Evolutionary conservation across 2,113 vertebrate genomes (phyloP).

Genomic region (Talpa occidentalis): DNA sequence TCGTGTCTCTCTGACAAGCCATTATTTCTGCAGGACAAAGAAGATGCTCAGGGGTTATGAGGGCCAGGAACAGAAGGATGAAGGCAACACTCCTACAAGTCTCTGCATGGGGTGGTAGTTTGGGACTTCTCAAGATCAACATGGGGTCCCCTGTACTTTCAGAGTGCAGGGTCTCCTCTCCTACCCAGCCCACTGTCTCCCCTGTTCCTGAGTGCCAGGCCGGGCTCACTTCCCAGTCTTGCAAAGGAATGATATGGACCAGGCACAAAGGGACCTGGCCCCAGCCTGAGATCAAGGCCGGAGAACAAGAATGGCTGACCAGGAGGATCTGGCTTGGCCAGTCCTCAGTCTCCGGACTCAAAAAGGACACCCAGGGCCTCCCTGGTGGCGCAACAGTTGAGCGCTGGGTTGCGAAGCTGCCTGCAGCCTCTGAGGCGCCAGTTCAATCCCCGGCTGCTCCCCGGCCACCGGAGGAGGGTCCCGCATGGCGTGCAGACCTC

Average conservation of each 20-base stretch:
- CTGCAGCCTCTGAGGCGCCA: too few relatives aligned
- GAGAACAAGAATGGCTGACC: too few relatives aligned
- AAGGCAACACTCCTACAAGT: background rate
- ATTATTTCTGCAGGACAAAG: slow-evolving; percentile 70
- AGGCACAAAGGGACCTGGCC: background rate
- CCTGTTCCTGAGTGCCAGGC: background rate
- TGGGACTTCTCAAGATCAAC: background rate
- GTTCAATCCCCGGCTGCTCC: too few relatives aligned
- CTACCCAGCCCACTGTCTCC: background rate
- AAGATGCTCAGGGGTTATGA: background rate
- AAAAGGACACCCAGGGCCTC: background rate
- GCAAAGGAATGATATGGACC: background rate
- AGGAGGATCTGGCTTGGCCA: background rate
- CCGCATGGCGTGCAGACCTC: too few relatives aligned
- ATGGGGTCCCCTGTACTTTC: background rate
- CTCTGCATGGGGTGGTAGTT: background rate
- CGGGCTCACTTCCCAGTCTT: background rate
- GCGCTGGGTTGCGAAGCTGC: too few relatives aligned
- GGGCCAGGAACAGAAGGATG: background rate
- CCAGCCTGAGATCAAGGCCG: background rate
- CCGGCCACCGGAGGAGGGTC: too few relatives aligned
- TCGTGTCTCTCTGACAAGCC: slow-evolving; percentile 54
- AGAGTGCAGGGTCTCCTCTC: background rate
- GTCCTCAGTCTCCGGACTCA: background rate
- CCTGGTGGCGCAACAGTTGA: too few relatives aligned